phyloP scores from a whole-genome alignment of 2,797 vertebrate species.

The Sebastes minor region DNA sequence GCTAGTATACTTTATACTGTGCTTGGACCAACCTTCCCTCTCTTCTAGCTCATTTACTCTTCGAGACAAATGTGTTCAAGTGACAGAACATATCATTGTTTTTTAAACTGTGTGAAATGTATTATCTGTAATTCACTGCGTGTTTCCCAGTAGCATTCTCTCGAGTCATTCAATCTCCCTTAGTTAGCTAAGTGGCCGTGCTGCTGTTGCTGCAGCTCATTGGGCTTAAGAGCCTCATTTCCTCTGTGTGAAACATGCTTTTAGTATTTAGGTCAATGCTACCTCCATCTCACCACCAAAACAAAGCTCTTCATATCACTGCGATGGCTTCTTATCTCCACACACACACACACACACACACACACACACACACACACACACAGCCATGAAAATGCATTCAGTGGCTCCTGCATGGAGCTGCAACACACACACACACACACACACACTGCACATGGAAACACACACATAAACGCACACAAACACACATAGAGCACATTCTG shows the following conservation, averaged over 20 bases:
- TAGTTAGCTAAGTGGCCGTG: slow-evolving; percentile 17
- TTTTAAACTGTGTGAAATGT: background rate
- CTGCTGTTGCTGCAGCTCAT: slow-evolving; percentile 17
- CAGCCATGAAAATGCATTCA: slow-evolving; percentile 11
- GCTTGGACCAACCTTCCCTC: background rate
- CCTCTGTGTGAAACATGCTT: slow-evolving; percentile 40
- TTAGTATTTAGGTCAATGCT: slow-evolving; percentile 55
- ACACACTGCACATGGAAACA: background rate
- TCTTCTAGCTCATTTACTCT: background rate
- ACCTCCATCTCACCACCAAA: slow-evolving; percentile 31
- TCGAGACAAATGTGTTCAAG: background rate
- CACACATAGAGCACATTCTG: slow-evolving; percentile 38
- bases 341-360: slow-evolving; percentile 5
- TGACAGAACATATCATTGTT: background rate
- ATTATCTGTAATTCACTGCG: slow-evolving; percentile 4
- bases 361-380: slow-evolving; percentile 14
- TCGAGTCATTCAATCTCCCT: slow-evolving; percentile 21
- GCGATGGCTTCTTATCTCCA: background rate
- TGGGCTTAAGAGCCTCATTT: slow-evolving; percentile 30
- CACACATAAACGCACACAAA: background rate
- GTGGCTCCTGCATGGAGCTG: background rate
- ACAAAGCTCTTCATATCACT: slow-evolving; percentile 32
- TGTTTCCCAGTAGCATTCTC: slow-evolving; percentile 5
- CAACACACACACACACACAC: slow-evolving; percentile 5
- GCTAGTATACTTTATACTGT: background rate